phyloP scores from a whole-genome alignment of 2,888 invertebrate species.

The Silvanus unidentatus region DNA sequence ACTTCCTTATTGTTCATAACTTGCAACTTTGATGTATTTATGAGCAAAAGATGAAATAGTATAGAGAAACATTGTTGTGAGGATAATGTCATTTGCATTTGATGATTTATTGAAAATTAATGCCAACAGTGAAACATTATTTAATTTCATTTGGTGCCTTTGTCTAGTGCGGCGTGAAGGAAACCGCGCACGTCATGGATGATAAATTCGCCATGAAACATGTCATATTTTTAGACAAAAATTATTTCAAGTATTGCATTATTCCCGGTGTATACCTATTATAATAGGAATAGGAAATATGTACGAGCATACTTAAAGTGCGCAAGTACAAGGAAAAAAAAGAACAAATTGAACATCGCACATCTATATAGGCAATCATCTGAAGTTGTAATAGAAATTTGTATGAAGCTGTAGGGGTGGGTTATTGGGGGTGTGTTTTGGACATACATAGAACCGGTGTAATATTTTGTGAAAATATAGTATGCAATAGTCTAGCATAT shows the following conservation, averaged over 20 bases:
- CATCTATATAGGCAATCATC: not conserved
- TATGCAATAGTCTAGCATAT: conserved; percentile 39
- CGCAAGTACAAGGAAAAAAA: too few species aligned
- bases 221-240: too few species aligned
- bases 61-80: conserved; percentile 44
- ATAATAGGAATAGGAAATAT: too few species aligned
- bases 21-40: conserved; percentile 28
- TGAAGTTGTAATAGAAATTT: conserved; percentile 1
- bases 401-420: not conserved
- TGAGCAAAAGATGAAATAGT: conserved; percentile 29
- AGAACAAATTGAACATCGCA: not conserved
- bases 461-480: conserved; percentile 16
- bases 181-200: too few species aligned
- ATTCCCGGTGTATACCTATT: too few species aligned
- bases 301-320: too few species aligned
- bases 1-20: conserved; percentile 37
- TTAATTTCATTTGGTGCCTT: conserved; percentile 14
- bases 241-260: too few species aligned
- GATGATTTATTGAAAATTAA: conserved; percentile 42
- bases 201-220: too few species aligned
- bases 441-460: conserved; percentile 6
- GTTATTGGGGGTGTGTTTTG: too few species aligned
- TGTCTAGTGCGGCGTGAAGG: conserved; percentile 27
- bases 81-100: conserved; percentile 38
- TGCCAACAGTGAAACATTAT: conserved; percentile 17